Evolutionary conservation across 2,797 vertebrate species (phyloP), one percentile per base, ranked within the genome.

Genomic region (Artibeus lituratus): DNA sequence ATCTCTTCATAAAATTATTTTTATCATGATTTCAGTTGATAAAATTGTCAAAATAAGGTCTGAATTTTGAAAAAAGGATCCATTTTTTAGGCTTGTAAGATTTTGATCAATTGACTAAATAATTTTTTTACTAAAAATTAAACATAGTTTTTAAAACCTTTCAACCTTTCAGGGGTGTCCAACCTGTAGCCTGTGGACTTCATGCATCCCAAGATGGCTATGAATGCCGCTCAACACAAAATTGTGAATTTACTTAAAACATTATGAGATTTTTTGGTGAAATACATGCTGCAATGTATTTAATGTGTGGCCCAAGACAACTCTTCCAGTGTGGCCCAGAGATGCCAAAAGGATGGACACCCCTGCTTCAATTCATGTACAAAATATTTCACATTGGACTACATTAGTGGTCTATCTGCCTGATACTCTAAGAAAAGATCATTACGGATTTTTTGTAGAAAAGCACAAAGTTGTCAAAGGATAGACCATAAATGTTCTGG

Each of bases 111-210:
- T 59, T n/a, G 22, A 94, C 32, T 92, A 78, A 62, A 47, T 77
- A 18, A 57, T 95, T 92, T 84, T 76, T 47, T 91, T 93, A 92
- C 5, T 67, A 70, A 96, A 86, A 92, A 49, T 92, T 83, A 87
- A 93, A 57, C 10, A 47, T 8, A 57, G 42, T 5, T 3, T 77
- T 44, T 77, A 91, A 86, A 73, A 73, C 26, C 29, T 72, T 93
- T 70, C 35, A 95, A 84, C 8, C 14, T n/a, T n/a, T 65, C 59
- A 32, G 59, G 59, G 11, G 29, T 32, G 11, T 62, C 26, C 26
- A 62, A 32, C 59, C 59, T 62, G 59, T 5, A 32, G 59, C 57
- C 26, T 3, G 3, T 29, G 12, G 26, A 32, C 59, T 12, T 29
- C 11, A 62, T 62, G 26, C 59, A 32, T 29, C 59, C 59, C 59